These are phyloP conservation scores for Tholera decimalis DNA, from an alignment of 2,888 invertebrate genomes.

Conservation along the genomic window DNA sequence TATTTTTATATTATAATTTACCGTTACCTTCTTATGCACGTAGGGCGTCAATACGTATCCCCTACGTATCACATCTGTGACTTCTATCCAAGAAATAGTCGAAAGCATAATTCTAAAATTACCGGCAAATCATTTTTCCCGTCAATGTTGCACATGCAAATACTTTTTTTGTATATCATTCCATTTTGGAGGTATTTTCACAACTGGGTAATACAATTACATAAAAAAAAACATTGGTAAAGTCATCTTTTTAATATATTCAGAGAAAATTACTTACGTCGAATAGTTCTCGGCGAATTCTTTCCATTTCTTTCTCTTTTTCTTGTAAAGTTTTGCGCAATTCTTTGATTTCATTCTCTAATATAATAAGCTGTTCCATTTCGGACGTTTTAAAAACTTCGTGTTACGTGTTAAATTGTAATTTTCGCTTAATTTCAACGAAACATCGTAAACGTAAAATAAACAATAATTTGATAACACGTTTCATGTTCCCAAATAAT, in stretches of 20 bases:
- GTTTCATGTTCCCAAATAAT: background rate
- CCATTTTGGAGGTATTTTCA: background rate
- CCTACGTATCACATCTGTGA: too few species aligned
- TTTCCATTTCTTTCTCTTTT: slow-evolving; percentile 89
- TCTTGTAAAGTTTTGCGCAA: slow-evolving; percentile 83
- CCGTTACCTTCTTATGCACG: too few species aligned
- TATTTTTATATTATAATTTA: too few species aligned
- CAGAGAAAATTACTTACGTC: slow-evolving; percentile 68
- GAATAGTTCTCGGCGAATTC: slow-evolving; percentile 81
- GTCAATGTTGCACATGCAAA: background rate
- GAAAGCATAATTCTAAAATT: too few species aligned
- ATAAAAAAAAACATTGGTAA: background rate
- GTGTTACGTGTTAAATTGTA: slow-evolving; percentile 19
- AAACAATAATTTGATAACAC: slow-evolving; percentile 29
- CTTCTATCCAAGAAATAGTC: too few species aligned
- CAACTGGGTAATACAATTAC: background rate
- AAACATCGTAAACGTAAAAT: slow-evolving; percentile 29
- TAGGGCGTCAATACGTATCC: too few species aligned
- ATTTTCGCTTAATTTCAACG: background rate
- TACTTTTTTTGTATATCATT: too few species aligned
- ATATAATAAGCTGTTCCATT: slow-evolving; percentile 76
- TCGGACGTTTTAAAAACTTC: slow-evolving; percentile 1
- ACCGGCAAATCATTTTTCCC: too few species aligned
- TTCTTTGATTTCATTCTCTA: slow-evolving; percentile 88
- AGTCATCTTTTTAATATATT: background rate